Evolutionary conservation across 2,797 vertebrate genomes (phyloP).

Genomic region (Paramormyrops hopkinsi): DNA sequence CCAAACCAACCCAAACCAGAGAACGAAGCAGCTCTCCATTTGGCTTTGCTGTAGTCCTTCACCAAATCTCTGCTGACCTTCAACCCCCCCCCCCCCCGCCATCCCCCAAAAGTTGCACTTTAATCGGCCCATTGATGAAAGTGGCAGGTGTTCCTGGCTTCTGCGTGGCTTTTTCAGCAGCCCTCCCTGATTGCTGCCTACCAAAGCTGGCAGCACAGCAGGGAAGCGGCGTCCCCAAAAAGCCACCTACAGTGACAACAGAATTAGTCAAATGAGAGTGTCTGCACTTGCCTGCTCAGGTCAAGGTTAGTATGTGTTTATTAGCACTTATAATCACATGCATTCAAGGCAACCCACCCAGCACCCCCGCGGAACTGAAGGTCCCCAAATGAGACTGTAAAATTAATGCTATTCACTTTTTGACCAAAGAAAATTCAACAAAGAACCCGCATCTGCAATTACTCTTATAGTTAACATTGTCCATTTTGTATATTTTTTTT

Average conservation of each 20-base stretch:
- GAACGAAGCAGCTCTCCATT: background rate
- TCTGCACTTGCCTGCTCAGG: constrained; percentile 41
- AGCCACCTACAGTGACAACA: constrained; percentile 49
- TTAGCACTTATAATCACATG: constrained; percentile 24
- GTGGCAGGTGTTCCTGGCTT: constrained; percentile 59
- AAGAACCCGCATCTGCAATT: background rate
- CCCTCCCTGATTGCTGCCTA: constrained; percentile 48
- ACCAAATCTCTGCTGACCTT: constrained; percentile 33
- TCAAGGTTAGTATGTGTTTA: constrained; percentile 48
- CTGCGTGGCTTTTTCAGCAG: constrained; percentile 51
- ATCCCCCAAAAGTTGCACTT: constrained; percentile 52
- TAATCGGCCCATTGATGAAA: constrained; percentile 61
- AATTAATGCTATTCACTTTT: background rate
- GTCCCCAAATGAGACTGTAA: background rate
- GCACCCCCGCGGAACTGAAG: background rate
- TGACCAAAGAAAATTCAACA: background rate
- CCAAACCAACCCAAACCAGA: background rate
- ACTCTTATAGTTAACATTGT: background rate
- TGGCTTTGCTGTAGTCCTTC: background rate
- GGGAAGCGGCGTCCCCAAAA: constrained; percentile 55
- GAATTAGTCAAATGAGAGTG: constrained; percentile 64
- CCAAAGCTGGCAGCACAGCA: constrained; percentile 43
- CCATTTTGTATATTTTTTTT: background rate
- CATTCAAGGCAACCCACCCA: background rate
- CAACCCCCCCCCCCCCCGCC: constrained; percentile 49